Percentiles rank a stretch among this genome's conserved stretches.
Evolutionary conservation across 2,888 invertebrate genomes (phyloP).

Genomic region (Tethea ocularis): DNA sequence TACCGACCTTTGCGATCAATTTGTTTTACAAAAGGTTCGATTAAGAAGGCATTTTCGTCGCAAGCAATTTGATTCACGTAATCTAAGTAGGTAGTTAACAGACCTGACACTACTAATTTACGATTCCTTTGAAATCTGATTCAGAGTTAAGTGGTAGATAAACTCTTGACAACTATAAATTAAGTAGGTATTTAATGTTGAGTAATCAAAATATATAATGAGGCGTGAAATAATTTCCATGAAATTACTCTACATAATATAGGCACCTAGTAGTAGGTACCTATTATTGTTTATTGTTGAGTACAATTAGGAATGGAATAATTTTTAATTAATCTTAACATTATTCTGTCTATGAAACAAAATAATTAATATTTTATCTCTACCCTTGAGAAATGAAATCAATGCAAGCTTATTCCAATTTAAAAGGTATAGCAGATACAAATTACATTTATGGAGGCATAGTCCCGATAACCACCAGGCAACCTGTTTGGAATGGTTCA

Average conservation of each 20-base stretch:
- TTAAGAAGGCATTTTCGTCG: conserved; percentile 43
- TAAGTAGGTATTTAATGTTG: conserved; percentile 19
- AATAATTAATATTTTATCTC: not conserved
- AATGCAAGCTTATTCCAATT: conserved; percentile 63
- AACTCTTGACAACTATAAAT: conserved; percentile 25
- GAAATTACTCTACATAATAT: too few species aligned
- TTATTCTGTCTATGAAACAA: not conserved
- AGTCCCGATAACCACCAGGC: conserved; percentile 67
- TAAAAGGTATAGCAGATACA: conserved; percentile 68
- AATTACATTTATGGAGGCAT: conserved; percentile 76
- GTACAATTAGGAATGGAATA: not conserved
- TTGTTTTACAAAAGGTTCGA: conserved; percentile 46
- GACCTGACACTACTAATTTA: conserved; percentile 52
- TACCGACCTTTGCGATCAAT: conserved; percentile 44
- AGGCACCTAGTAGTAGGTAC: too few species aligned
- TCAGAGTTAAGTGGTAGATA: conserved; percentile 37
- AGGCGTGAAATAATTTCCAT: not conserved
- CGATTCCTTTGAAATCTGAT: conserved; percentile 53
- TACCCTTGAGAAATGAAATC: conserved; percentile 8
- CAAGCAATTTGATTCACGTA: conserved; percentile 49
- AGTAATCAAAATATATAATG: conserved; percentile 6
- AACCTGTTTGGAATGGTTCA: conserved; percentile 75
- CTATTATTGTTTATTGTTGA: not conserved
- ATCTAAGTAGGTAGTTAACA: conserved; percentile 35
- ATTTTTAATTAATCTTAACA: not conserved